These are phyloP conservation scores for Drosophila hydei DNA, from an alignment of 1,140 invertebrate genomes.

Conservation along the genomic window DNA sequence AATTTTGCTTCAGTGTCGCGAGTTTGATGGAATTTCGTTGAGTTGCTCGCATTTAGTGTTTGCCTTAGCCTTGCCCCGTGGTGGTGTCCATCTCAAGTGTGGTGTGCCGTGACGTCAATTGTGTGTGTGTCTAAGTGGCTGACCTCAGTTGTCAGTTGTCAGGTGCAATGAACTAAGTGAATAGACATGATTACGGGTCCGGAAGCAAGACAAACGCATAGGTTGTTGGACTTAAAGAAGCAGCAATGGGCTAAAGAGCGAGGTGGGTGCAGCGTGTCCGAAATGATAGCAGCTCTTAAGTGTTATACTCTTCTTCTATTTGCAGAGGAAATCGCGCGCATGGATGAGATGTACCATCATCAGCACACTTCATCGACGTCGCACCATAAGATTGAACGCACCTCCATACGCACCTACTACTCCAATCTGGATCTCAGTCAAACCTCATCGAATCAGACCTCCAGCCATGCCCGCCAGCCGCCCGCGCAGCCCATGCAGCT, in stretches of 20 bases:
- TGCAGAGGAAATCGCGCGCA: slow-evolving; percentile 87
- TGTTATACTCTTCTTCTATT: background rate
- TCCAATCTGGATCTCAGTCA: slow-evolving; percentile 81
- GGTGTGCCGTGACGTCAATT: background rate
- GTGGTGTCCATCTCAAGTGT: slow-evolving; percentile 22
- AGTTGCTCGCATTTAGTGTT: slow-evolving; percentile 39
- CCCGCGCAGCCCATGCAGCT: slow-evolving; percentile 2
- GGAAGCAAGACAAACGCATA: slow-evolving; percentile 76
- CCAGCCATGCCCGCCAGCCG: slow-evolving; percentile 51
- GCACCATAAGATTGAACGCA: slow-evolving; percentile 80
- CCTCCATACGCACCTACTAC: slow-evolving; percentile 82
- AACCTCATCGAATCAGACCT: slow-evolving; percentile 56
- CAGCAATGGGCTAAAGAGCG: slow-evolving; percentile 89
- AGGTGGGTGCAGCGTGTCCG: slow-evolving; percentile 84
- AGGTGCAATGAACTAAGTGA: slow-evolving; percentile 62
- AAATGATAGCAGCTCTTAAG: background rate
- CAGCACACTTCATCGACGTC: slow-evolving; percentile 69
- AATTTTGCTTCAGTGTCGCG: slow-evolving; percentile 15
- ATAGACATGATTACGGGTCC: slow-evolving; percentile 76
- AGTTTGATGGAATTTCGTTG: slow-evolving; percentile 43
- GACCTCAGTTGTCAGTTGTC: slow-evolving; percentile 49
- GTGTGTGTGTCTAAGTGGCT: slow-evolving; percentile 14
- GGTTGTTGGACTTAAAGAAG: slow-evolving; percentile 88
- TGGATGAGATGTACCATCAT: slow-evolving; percentile 84
- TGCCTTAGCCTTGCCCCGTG: slow-evolving; percentile 36